Base-by-base conservation (phyloP, 2,888 invertebrate species). In the Tupiocoris notatus region DNA sequence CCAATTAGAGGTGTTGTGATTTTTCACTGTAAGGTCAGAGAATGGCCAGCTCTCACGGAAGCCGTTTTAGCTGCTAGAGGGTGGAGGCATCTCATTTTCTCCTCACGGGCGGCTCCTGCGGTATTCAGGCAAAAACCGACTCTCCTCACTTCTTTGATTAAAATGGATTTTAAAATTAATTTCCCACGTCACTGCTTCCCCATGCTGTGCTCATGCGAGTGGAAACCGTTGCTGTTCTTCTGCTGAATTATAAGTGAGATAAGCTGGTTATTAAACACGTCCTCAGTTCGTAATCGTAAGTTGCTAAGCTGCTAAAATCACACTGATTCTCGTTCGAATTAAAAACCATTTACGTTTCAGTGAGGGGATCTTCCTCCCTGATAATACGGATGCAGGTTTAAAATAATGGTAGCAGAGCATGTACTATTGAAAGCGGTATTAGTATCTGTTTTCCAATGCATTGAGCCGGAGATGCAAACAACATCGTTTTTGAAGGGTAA, bases 1-100 rank as follows among this genome's bases (percentile, higher is more conserved):
- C 67, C 67, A 67, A 67, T 67, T 67, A 67, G 67, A 67, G 21
- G 57, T 67, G 67, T 67, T 67, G 67, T 67, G 67, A 67, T 67
- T 67, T 67, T 67, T 67, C 67, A 67, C 56, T 57, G 67, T 67
- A 57, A 67, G 21, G 54, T 54, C 57, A 17, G 16, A 21, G 54
- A 67, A 67, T 23, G 57, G 22, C 57, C 66, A 6, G 17, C 20
- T 17, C 66, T 56, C 66, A 66, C 66, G 66, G 66, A 66, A 66
- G 39, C 39, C 12, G n/a, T 39, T 39, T 39, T 12, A 3, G 39
- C 39, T 12, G 12, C 6, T 12, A 39, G 12, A 39, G 39, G 39
- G 39, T 39, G 3, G 39, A 12, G 39, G 39, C 12, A 39, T 39
- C 39, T 39, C 39, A 39, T 39, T 39, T 39, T 39, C 39, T 39